A percentile compares a stretch with the other conserved stretches of the same genome.
Conservation (phyloP, 2,113 vertebrate species). For the Otis tarda region DNA sequence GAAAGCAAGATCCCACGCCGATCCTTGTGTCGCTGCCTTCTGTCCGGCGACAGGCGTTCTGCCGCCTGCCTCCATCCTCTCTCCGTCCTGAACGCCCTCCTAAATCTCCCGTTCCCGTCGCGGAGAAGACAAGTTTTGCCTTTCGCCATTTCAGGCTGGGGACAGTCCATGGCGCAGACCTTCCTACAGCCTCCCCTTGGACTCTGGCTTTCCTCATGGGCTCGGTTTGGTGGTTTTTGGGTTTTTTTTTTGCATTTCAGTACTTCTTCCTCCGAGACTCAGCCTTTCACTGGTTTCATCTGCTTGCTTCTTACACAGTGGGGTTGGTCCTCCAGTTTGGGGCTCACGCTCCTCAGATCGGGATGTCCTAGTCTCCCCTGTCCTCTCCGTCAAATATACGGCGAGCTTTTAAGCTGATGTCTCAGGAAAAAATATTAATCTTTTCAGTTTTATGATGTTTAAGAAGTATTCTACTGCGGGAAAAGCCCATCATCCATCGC, state of each 20-base stretch:
- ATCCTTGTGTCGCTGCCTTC: background rate
- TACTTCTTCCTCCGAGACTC: background rate
- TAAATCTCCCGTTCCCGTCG: too few species aligned
- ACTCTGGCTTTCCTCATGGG: background rate
- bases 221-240: background rate
- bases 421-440: background rate
- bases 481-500: background rate
- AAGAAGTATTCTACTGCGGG: background rate
- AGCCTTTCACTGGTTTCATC: background rate
- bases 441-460: background rate
- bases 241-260: background rate
- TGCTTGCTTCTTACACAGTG: background rate
- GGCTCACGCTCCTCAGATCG: background rate
- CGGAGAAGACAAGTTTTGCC: background rate
- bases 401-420: background rate
- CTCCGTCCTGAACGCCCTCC: background rate
- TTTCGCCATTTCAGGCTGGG: background rate
- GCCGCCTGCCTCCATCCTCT: background rate
- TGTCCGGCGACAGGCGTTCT: background rate
- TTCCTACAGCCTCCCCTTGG: background rate
- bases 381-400: background rate
- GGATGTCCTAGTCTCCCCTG: background rate
- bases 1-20: background rate
- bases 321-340: background rate
- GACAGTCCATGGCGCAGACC: background rate